phyloP scores from a whole-genome alignment of 1,140 invertebrate genomes.

The Acromyrmex charruanus region DNA sequence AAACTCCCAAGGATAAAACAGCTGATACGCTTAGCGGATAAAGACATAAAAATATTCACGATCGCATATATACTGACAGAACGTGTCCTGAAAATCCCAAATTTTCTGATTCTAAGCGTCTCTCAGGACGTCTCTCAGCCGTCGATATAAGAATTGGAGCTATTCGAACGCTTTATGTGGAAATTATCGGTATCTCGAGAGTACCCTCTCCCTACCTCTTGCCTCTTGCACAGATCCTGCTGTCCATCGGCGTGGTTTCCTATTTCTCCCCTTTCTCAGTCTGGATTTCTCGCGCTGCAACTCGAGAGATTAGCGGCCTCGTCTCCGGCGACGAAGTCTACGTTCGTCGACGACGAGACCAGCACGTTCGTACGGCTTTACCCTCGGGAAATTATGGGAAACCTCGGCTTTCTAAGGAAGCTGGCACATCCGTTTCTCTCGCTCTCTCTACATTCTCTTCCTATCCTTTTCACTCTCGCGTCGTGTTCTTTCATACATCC shows the following conservation, averaged over 20 bases:
- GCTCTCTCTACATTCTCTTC: not conserved
- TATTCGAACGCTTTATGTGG: constrained; percentile 23
- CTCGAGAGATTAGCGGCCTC: constrained; percentile 75
- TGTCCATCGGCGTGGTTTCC: constrained; percentile 54
- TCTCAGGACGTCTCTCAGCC: not conserved
- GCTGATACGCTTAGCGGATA: not conserved
- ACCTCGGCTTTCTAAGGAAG: constrained; percentile 66
- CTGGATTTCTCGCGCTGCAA: constrained; percentile 68
- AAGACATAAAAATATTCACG: not conserved
- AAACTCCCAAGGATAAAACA: not conserved
- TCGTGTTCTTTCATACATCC: constrained; percentile 30
- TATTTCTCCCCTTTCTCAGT: constrained; percentile 61
- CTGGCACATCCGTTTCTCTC: constrained; percentile 67
- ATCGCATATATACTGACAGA: not conserved
- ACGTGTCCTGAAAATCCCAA: not conserved
- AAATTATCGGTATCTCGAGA: constrained; percentile 33
- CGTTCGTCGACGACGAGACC: constrained; percentile 62
- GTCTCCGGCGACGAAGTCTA: constrained; percentile 56
- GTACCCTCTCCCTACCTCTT: too few relatives aligned
- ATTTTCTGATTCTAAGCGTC: not conserved
- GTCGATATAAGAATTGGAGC: constrained; percentile 13
- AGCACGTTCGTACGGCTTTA: constrained; percentile 76
- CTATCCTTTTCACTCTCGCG: constrained; percentile 5
- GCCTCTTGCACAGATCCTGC: not conserved
- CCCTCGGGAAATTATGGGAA: constrained; percentile 81